phyloP scores from a whole-genome alignment of 1,140 invertebrate species.

The Cherax destructor region DNA sequence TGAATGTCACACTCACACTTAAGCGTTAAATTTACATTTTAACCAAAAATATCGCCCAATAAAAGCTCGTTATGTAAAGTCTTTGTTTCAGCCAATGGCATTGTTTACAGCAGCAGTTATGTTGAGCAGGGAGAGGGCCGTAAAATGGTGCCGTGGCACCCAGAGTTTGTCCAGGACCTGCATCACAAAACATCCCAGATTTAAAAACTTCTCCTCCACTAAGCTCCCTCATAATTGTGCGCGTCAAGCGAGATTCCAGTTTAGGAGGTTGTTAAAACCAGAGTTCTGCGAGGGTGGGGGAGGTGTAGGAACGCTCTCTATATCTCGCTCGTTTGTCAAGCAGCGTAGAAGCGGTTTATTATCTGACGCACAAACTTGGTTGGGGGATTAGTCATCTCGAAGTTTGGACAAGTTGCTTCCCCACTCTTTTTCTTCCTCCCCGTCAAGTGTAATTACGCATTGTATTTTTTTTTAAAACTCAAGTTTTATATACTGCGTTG shows the following conservation, averaged over 20 bases:
- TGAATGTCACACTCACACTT: too few relatives aligned
- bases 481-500: too few relatives aligned
- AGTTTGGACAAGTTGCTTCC: background rate
- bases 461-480: background rate
- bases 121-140: too few relatives aligned
- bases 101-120: too few relatives aligned
- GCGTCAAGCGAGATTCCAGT: background rate
- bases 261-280: background rate
- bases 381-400: background rate
- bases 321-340: background rate
- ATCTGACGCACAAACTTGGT: background rate
- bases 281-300: background rate
- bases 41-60: too few relatives aligned
- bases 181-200: background rate
- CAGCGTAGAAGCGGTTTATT: background rate
- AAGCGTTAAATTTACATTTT: too few relatives aligned
- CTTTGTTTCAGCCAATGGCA: too few relatives aligned
- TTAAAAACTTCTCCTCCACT: slow-evolving; percentile 4
- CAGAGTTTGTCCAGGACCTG: background rate
- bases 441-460: background rate
- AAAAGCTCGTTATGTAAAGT: too few relatives aligned
- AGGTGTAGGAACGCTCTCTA: background rate
- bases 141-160: too few relatives aligned
- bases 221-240: background rate
- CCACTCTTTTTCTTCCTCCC: background rate